Conservation (phyloP, 2,797 vertebrate species). For the Remorina albescens region DNA sequence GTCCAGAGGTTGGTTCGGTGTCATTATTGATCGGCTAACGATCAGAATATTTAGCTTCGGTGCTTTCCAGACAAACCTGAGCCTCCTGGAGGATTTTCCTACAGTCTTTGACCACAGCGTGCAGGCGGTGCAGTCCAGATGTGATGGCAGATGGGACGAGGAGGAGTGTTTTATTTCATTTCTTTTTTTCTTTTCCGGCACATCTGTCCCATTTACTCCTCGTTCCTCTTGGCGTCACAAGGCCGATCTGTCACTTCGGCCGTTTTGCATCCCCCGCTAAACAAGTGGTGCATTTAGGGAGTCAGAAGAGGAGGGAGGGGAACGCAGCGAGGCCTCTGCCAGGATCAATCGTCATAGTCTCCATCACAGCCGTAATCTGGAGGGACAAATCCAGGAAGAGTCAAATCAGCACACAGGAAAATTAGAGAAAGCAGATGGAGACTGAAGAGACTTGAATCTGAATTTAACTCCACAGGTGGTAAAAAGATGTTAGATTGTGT, state of each 20-base stretch:
- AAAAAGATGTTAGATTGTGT: too few relatives aligned
- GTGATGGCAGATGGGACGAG: background rate
- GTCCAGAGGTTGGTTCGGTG: too few relatives aligned
- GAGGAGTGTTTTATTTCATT: background rate
- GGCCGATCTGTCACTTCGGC: background rate
- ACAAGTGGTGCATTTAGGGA: background rate
- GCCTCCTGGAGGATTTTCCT: background rate
- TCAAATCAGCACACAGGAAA: background rate
- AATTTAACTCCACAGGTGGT: too few relatives aligned
- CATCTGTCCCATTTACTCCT: background rate
- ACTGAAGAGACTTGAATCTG: too few relatives aligned
- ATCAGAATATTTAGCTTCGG: too few relatives aligned
- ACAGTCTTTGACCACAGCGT: background rate
- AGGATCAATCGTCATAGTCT: slow-evolving; percentile 88
- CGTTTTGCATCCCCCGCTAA: background rate
- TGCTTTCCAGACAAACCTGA: background rate
- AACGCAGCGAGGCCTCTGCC: background rate
- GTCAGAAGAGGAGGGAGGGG: background rate
- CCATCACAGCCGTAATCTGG: slow-evolving; percentile 92
- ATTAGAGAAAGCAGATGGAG: too few relatives aligned
- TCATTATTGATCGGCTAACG: too few relatives aligned
- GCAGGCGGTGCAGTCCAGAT: background rate
- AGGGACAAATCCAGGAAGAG: slow-evolving; percentile 27
- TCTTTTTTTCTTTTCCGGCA: background rate
- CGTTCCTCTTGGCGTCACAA: background rate